Evolutionary conservation across 2,113 vertebrate genomes (phyloP).

Genomic region (Dicaeum eximium): DNA sequence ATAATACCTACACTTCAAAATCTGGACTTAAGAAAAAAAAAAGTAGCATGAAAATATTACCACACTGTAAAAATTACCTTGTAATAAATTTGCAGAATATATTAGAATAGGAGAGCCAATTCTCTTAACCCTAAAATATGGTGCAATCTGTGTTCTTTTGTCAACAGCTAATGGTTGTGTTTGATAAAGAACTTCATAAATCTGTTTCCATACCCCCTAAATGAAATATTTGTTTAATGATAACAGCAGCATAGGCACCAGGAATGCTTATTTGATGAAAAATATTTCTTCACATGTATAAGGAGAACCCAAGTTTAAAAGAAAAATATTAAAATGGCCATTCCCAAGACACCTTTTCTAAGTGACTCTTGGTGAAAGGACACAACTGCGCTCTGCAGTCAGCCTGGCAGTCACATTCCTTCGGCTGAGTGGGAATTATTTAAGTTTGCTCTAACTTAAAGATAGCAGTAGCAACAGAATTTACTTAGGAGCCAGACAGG

Average conservation of each 20-base stretch:
- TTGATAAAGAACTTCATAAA: not conserved
- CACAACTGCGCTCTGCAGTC: not conserved
- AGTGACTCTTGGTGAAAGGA: not conserved
- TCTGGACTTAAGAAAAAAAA: not conserved
- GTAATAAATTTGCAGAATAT: not conserved
- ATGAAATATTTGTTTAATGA: conserved; percentile 19
- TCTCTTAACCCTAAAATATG: not conserved
- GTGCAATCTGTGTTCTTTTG: not conserved
- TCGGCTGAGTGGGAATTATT: not conserved
- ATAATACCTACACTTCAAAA: not conserved
- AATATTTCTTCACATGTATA: not conserved
- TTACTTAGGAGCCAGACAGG: not conserved
- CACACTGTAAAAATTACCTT: not conserved
- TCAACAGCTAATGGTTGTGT: not conserved
- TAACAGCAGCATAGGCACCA: not conserved
- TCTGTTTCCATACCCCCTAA: not conserved
- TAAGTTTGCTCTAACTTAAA: not conserved
- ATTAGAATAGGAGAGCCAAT: not conserved
- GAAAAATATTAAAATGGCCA: not conserved
- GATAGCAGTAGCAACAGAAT: not conserved
- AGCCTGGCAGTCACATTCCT: not conserved
- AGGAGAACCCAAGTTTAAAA: not conserved
- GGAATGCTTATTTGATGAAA: conserved; percentile 6
- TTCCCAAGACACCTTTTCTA: not conserved
- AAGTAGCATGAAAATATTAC: not conserved